A percentile compares a stretch with the other conserved stretches of the same genome.
Evolutionary conservation across 2,797 vertebrate species (phyloP).

Genomic region (Lagorchestes hirsutus): DNA sequence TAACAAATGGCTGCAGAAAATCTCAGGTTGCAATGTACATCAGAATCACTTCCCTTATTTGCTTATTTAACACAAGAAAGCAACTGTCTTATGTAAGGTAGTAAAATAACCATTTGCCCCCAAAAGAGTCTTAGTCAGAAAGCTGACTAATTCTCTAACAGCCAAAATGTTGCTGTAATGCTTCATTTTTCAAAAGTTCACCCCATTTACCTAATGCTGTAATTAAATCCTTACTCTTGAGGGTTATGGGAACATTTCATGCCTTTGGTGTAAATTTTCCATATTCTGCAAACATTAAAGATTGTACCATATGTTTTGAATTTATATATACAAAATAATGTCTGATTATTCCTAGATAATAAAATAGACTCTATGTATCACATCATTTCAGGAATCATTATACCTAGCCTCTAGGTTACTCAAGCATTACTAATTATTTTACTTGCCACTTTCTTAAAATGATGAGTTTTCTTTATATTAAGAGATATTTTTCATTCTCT

Average conservation of each 20-base stretch:
- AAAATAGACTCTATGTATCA: slow-evolving; percentile 8
- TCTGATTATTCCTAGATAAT: not conserved
- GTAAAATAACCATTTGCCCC: not conserved
- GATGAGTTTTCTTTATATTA: not conserved
- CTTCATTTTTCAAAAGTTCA: slow-evolving; percentile 18
- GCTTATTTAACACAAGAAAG: slow-evolving; percentile 25
- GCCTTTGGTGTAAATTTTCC: slow-evolving; percentile 15
- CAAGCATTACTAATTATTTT: not conserved
- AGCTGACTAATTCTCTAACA: slow-evolving; percentile 27
- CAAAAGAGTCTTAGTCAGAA: not conserved
- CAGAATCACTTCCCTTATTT: not conserved
- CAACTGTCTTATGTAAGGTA: not conserved
- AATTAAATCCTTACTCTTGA: slow-evolving; percentile 32
- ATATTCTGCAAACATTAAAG: slow-evolving; percentile 3
- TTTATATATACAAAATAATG: not conserved
- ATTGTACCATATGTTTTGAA: slow-evolving; percentile 27
- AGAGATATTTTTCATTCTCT: not conserved
- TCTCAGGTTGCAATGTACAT: not conserved
- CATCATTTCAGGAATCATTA: not conserved
- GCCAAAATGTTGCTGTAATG: not conserved
- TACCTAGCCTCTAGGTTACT: slow-evolving; percentile 10
- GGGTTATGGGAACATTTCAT: not conserved
- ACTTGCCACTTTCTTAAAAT: slow-evolving; percentile 8
- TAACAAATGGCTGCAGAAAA: slow-evolving; percentile 21
- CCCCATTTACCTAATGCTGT: slow-evolving; percentile 23